A percentile compares a stretch with the other conserved stretches of the same genome.
phyloP scores from a whole-genome alignment of 2,113 vertebrate genomes.

The Pseudopipra pipra region DNA sequence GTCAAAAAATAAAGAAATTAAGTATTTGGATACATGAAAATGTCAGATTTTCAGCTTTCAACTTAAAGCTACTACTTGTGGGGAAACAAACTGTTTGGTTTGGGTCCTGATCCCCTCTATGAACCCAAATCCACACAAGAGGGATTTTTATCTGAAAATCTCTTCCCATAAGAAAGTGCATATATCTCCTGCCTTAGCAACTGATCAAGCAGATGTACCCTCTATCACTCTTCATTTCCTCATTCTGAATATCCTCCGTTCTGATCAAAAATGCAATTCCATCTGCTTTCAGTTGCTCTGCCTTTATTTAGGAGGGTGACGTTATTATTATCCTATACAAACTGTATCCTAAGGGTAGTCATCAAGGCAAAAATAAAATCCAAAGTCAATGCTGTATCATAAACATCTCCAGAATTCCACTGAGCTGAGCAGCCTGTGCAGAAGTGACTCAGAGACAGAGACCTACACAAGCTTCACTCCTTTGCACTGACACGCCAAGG shows the following conservation, averaged over 20 bases:
- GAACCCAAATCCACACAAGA: background rate
- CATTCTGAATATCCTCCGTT: background rate
- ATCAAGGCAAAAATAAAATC: background rate
- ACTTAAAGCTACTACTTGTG: background rate
- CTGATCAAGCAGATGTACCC: background rate
- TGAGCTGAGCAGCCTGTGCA: background rate
- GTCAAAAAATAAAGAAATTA: background rate
- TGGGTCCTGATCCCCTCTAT: background rate
- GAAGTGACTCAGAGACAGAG: background rate
- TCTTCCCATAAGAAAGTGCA: background rate
- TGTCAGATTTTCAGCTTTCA: background rate
- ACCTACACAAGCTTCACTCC: rapidly evolving
- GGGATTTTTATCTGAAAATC: background rate
- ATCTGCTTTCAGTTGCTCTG: background rate
- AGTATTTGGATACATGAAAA: background rate
- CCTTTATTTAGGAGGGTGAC: background rate
- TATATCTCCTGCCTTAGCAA: background rate
- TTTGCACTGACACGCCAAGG: rapidly evolving
- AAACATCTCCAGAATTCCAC: background rate
- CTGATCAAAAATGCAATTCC: background rate
- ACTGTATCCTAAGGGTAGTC: background rate
- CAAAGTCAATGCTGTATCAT: background rate
- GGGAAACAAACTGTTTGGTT: background rate
- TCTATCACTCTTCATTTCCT: background rate
- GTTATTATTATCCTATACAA: background rate